phyloP scores from a whole-genome alignment of 2,888 invertebrate genomes.

The Lysandra bellargus region DNA sequence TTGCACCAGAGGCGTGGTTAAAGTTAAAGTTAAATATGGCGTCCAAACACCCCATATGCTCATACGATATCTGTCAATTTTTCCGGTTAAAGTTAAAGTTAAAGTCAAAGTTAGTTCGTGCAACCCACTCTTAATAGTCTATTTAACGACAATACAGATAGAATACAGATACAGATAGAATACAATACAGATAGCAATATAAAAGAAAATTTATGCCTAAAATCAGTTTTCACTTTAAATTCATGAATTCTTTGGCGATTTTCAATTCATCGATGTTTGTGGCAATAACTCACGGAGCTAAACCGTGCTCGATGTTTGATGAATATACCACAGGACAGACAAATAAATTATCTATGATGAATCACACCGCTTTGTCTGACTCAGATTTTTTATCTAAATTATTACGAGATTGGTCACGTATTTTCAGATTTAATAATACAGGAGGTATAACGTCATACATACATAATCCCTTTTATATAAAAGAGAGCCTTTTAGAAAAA shows the following conservation, averaged over 20 bases:
- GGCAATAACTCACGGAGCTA: conserved; percentile 24
- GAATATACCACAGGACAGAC: conserved; percentile 28
- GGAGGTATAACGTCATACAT: not conserved
- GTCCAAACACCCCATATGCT: too few species aligned
- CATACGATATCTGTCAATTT: too few species aligned
- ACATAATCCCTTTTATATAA: not conserved
- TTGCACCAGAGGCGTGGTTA: too few species aligned
- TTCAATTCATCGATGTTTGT: conserved; percentile 15
- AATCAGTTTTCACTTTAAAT: not conserved
- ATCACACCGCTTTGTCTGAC: conserved; percentile 13
- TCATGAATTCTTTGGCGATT: conserved; percentile 12
- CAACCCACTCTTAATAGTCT: too few species aligned
- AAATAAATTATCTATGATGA: conserved; percentile 18
- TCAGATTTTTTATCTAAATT: not conserved
- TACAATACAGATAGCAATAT: too few species aligned
- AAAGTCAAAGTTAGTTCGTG: too few species aligned
- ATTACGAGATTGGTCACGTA: not conserved
- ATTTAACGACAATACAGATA: too few species aligned
- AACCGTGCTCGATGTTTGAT: conserved; percentile 16
- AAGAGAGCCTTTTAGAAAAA: not conserved
- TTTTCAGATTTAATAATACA: too few species aligned
- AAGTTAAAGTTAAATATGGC: too few species aligned
- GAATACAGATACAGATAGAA: too few species aligned
- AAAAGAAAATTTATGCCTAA: too few species aligned
- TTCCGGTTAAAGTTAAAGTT: too few species aligned